These are phyloP conservation scores for Irena cyanogastra DNA, from an alignment of 2,113 vertebrate genomes.

Conservation along the genomic window DNA sequence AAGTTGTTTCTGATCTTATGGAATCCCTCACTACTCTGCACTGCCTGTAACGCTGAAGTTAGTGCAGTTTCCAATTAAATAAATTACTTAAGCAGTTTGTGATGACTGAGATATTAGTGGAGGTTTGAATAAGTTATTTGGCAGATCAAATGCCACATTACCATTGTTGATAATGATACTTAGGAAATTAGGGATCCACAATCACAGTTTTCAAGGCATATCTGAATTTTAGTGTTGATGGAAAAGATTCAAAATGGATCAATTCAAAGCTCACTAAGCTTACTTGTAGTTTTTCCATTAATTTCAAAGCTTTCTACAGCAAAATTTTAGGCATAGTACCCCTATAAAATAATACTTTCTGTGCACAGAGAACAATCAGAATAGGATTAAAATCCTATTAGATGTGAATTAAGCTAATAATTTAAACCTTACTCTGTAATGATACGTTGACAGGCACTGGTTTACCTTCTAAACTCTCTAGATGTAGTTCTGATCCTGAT, in stretches of 20 bases:
- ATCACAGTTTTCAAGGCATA: not conserved
- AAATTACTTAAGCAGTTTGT: not conserved
- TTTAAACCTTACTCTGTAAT: not conserved
- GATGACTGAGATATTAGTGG: not conserved
- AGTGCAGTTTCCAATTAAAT: not conserved
- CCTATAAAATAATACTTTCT: not conserved
- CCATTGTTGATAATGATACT: not conserved
- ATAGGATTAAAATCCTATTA: slow-evolving; percentile 42
- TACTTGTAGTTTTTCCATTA: not conserved
- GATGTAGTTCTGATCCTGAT: not conserved
- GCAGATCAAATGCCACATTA: not conserved
- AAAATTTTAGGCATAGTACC: not conserved
- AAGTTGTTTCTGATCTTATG: not conserved
- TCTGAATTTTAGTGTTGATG: not conserved
- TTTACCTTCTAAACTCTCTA: not conserved
- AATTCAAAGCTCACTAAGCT: not conserved
- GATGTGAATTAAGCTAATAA: not conserved
- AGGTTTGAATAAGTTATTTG: not conserved
- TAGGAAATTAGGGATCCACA: not conserved
- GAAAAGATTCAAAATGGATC: not conserved
- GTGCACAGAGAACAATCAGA: slow-evolving; percentile 3
- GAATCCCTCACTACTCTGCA: not conserved
- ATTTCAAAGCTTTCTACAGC: not conserved
- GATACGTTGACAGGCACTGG: not conserved
- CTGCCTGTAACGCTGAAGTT: not conserved